These are phyloP conservation scores for Elaphurus davidianus DNA, from an alignment of 2,113 vertebrate genomes.

Conservation along the genomic window DNA sequence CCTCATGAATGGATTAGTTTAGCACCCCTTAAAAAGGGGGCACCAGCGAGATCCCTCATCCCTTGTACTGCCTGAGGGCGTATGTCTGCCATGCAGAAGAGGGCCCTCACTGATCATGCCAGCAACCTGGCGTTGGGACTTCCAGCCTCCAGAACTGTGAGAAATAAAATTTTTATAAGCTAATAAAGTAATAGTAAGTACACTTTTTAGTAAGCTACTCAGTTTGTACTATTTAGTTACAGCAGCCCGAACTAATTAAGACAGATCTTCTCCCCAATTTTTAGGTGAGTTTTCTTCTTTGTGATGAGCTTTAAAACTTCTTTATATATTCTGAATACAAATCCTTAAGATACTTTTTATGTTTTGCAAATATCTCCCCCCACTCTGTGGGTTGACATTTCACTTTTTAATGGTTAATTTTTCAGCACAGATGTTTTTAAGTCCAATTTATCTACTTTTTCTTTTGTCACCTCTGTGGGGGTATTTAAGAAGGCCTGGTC, in stretches of 20 bases:
- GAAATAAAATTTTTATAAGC: neutral
- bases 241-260: neutral
- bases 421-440: neutral
- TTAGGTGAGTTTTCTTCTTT: neutral
- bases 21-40: neutral
- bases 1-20: neutral
- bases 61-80: neutral
- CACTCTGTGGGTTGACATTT: neutral
- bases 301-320: neutral
- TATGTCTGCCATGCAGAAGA: neutral
- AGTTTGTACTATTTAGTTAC: neutral
- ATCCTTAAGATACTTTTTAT: neutral
- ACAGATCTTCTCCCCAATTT: neutral
- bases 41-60: neutral
- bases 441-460: neutral
- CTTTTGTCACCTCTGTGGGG: neutral
- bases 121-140: neutral
- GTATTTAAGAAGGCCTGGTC: neutral
- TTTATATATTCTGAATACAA: neutral
- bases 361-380: neutral
- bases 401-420: neutral
- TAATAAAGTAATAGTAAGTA: neutral
- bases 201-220: neutral
- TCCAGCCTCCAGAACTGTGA: neutral
- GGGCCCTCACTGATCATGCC: neutral